These are phyloP conservation scores for Hypena proboscidalis DNA, from an alignment of 2,888 invertebrate genomes.

Conservation along the genomic window DNA sequence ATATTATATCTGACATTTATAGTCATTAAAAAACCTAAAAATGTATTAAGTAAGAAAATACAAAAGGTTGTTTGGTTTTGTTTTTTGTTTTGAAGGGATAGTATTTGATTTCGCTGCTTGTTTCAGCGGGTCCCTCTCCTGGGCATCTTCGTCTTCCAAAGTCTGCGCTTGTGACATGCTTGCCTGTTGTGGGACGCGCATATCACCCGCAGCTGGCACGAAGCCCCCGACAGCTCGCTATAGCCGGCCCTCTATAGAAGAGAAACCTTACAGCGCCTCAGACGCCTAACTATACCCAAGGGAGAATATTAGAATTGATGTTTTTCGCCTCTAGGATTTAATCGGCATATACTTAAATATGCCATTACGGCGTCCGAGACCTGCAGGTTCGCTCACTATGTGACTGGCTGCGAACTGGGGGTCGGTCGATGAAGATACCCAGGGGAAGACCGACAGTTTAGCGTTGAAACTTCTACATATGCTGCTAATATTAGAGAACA, in stretches of 20 bases:
- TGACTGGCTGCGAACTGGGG: conserved; percentile 7
- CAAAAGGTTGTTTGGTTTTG: conserved; percentile 6
- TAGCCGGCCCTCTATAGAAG: conserved; percentile 6
- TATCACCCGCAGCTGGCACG: conserved; percentile 4
- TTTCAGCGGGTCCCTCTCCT: conserved; percentile 9
- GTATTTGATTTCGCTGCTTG: conserved; percentile 5
- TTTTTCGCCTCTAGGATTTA: too few species aligned
- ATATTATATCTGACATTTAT: too few species aligned
- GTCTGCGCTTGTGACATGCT: conserved; percentile 2
- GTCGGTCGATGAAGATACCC: conserved; percentile 17
- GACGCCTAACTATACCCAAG: conserved; percentile 14
- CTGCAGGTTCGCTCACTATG: conserved; percentile 4
- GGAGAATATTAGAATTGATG: neutral
- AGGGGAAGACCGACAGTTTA: conserved; percentile 8
- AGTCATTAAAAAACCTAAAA: too few species aligned
- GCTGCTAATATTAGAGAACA: neutral
- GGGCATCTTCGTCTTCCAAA: conserved; percentile 9
- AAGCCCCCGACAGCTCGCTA: conserved; percentile 11
- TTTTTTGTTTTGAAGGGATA: too few species aligned
- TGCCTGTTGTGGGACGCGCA: conserved; percentile 10
- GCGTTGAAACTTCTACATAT: conserved; percentile 3
- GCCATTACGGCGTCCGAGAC: conserved; percentile 4
- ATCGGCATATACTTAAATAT: too few species aligned
- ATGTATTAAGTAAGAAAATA: too few species aligned
- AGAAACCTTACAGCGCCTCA: conserved; percentile 13